A percentile compares a stretch with the other conserved stretches of the same genome.
Conservation (phyloP, 2,113 vertebrate genomes). For the Gnathonemus longibarbis region DNA sequence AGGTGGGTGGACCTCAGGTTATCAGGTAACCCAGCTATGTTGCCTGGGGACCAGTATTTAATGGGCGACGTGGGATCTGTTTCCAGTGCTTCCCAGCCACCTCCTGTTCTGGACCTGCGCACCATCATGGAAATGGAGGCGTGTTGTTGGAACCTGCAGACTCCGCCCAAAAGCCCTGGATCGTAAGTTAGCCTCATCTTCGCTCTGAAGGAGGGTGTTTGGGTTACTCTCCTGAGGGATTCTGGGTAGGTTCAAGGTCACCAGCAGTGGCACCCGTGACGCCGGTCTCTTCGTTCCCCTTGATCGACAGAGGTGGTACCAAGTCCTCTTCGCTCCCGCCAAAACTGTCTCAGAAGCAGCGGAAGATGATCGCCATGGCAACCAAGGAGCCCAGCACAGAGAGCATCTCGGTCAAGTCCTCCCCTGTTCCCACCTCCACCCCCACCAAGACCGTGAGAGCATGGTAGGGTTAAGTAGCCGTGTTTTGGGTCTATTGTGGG, state of each 20-base stretch:
- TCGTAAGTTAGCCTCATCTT: conserved; percentile 37
- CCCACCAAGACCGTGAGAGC: conserved; percentile 66
- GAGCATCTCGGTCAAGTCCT: conserved; percentile 43
- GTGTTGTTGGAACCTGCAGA: conserved; percentile 69
- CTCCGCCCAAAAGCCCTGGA: conserved; percentile 69
- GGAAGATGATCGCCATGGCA: conserved; percentile 86
- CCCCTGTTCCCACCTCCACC: conserved; percentile 53
- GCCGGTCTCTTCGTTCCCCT: conserved; percentile 5
- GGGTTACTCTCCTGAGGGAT: background rate
- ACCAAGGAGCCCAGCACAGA: conserved; percentile 71
- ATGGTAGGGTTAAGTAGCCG: conserved; percentile 65
- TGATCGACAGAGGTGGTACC: conserved; percentile 42
- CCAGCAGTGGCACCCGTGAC: background rate
- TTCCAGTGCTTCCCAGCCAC: conserved; percentile 60
- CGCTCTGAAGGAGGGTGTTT: background rate
- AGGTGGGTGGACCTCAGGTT: conserved; percentile 37
- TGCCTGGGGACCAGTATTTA: background rate
- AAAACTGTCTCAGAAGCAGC: conserved; percentile 93
- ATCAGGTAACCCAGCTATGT: background rate
- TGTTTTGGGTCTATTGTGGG: too few species aligned
- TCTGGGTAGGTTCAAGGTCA: background rate
- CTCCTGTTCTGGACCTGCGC: conserved; percentile 83
- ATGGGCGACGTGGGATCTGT: conserved; percentile 7
- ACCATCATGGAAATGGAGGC: conserved; percentile 95
- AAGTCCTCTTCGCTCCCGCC: conserved; percentile 63